Conservation (phyloP, 2,797 vertebrate genomes). For the Lindbergichthys nudifrons region DNA sequence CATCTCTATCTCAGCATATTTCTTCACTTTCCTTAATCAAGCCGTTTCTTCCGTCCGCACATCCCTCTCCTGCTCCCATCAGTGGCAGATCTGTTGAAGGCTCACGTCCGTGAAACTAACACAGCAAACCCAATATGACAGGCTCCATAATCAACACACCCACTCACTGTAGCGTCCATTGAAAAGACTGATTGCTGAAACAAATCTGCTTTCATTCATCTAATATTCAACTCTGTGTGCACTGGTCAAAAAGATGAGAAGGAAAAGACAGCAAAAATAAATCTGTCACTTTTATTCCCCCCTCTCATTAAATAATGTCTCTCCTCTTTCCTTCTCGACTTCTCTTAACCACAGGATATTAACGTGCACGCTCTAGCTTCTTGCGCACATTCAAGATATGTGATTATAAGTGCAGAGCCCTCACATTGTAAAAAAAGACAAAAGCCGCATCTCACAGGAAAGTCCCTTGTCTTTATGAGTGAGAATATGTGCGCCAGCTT, state of each 20-base stretch:
- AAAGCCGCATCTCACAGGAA: conserved; percentile 60
- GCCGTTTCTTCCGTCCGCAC: conserved; percentile 56
- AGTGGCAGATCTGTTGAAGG: conserved; percentile 56
- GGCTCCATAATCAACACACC: conserved; percentile 64
- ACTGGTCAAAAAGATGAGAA: conserved; percentile 48
- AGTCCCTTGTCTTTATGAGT: conserved; percentile 67
- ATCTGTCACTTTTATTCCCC: conserved; percentile 36
- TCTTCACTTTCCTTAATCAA: conserved; percentile 63
- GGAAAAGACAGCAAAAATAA: conserved; percentile 48
- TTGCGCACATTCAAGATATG: conserved; percentile 60
- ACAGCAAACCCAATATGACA: conserved; percentile 68
- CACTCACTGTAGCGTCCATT: conserved; percentile 45
- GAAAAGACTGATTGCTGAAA: conserved; percentile 57
- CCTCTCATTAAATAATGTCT: conserved; percentile 12
- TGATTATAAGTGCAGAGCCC: conserved; percentile 65
- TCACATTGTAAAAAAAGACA: conserved; percentile 58
- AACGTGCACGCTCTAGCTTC: conserved; percentile 30
- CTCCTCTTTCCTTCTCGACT: conserved; percentile 14
- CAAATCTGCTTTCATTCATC: conserved; percentile 71
- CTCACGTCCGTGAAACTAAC: conserved; percentile 43
- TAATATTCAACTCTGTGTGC: conserved; percentile 53
- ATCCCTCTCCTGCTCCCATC: conserved; percentile 52
- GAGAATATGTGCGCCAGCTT: conserved; percentile 52
- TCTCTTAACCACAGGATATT: conserved; percentile 20
- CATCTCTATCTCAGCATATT: conserved; percentile 51